Evolutionary conservation across 2,113 vertebrate genomes (phyloP).

Genomic region (Melanocharis versteri): DNA sequence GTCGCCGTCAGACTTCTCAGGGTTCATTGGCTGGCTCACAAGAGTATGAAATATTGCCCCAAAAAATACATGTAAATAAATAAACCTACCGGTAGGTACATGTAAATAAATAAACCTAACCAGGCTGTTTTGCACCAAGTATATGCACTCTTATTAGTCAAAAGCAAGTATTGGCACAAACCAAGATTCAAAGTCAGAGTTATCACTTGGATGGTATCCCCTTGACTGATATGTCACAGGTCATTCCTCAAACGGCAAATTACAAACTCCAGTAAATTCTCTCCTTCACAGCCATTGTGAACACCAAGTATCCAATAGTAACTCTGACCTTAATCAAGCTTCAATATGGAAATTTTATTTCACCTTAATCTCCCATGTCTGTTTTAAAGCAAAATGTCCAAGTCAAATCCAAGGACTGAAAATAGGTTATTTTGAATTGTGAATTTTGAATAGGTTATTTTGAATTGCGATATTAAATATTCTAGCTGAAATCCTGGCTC

Average conservation of each 20-base stretch:
- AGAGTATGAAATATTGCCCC: constrained; percentile 1
- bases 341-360: constrained; percentile 34
- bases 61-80: not conserved
- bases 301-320: constrained; percentile 13
- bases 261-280: constrained; percentile 10
- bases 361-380: not conserved
- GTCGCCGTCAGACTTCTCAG: not conserved
- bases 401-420: not conserved
- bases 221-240: not conserved
- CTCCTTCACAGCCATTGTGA: constrained; percentile 34
- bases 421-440: not conserved
- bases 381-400: constrained; percentile 18
- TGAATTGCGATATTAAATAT: not conserved
- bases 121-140: not conserved
- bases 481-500: not conserved
- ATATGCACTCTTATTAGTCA: not conserved
- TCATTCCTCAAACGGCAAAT: constrained; percentile 36
- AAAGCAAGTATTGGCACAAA: not conserved
- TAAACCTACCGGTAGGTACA: not conserved
- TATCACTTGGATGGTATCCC: constrained; percentile 4
- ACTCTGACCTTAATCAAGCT: constrained; percentile 35
- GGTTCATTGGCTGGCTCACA: not conserved
- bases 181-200: not conserved
- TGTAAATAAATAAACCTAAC: not conserved
- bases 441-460: not conserved